phyloP scores from a whole-genome alignment of 2,888 invertebrate genomes.

The Tenthredo mesomela region DNA sequence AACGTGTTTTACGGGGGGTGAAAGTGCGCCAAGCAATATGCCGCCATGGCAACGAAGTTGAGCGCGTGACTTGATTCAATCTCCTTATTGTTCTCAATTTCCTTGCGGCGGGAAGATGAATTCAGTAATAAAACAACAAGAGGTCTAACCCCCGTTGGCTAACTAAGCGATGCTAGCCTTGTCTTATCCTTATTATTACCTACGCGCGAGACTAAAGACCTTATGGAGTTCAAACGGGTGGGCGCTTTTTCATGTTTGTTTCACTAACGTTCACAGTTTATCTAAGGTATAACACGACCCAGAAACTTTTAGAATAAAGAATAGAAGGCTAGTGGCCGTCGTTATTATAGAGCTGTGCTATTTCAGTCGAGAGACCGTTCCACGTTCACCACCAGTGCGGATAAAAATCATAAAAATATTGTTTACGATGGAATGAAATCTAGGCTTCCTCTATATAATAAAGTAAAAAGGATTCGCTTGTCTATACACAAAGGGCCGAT shows the following conservation, averaged over 20 bases:
- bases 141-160: constrained; percentile 24
- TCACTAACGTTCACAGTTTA: constrained; percentile 9
- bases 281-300: not conserved
- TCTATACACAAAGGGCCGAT: constrained; percentile 25
- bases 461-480: constrained; percentile 48
- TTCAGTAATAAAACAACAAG: constrained; percentile 38
- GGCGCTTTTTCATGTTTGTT: constrained; percentile 18
- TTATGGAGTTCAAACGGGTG: constrained; percentile 1
- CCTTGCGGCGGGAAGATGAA: constrained; percentile 36
- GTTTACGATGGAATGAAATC: constrained; percentile 39
- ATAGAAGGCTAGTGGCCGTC: not conserved
- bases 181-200: constrained; percentile 19
- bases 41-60: constrained; percentile 47
- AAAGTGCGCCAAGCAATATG: constrained; percentile 21
- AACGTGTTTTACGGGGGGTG: constrained; percentile 20
- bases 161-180: constrained; percentile 19
- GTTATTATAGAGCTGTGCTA: constrained; percentile 19
- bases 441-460: constrained; percentile 44
- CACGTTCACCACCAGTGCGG: not conserved
- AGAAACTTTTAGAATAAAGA: not conserved
- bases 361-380: not conserved
- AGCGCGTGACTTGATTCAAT: constrained; percentile 50
- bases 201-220: not conserved
- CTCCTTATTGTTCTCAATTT: constrained; percentile 47
- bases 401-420: constrained; percentile 50